Percentiles rank a stretch among this genome's conserved stretches.
Conservation (phyloP, 2,797 vertebrate species). For the Tauraco hartlaubi region DNA sequence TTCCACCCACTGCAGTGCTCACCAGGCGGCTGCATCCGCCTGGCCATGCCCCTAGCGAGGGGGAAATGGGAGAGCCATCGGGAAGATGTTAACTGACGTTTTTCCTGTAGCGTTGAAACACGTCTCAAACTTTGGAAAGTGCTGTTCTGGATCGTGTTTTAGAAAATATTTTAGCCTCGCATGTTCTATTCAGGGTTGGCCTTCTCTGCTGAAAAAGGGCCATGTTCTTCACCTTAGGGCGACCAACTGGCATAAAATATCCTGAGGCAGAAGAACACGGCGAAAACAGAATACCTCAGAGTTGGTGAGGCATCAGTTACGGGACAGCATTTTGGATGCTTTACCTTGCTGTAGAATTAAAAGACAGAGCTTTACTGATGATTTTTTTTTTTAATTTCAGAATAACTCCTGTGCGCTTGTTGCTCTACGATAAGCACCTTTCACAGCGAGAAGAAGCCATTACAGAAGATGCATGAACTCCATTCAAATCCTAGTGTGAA, state of each 20-base stretch:
- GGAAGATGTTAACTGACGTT: background rate
- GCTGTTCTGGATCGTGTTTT: background rate
- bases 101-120: background rate
- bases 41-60: background rate
- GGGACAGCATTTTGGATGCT: background rate
- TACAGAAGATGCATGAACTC: background rate
- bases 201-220: background rate
- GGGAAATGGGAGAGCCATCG: background rate
- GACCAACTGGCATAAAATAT: background rate
- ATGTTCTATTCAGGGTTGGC: background rate
- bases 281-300: background rate
- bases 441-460: background rate
- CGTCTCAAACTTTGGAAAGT: background rate
- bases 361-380: background rate
- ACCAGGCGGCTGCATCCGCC: accelerated
- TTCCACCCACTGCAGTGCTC: background rate
- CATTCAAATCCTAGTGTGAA: background rate
- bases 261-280: background rate
- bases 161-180: background rate
- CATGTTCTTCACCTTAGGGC: background rate
- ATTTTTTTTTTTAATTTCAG: background rate
- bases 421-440: background rate
- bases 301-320: background rate
- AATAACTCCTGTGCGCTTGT: background rate
- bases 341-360: background rate